Evolutionary conservation across 2,888 invertebrate genomes (phyloP), one percentile per base, ranked within the genome.

Genomic region (Melipona beecheii): DNA sequence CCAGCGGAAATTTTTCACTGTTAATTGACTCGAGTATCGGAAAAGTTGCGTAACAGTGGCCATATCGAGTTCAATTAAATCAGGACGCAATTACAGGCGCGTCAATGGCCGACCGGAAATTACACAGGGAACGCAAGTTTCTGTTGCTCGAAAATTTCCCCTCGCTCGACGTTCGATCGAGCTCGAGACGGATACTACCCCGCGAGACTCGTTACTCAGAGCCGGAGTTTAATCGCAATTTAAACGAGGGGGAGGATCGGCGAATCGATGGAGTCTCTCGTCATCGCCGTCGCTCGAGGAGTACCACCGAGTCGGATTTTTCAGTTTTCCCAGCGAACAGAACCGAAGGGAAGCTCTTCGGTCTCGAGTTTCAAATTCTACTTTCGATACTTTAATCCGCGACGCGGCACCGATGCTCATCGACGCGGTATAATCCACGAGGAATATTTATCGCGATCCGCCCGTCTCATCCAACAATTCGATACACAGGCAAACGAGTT

Each of bases 141-240:
- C 31, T 43, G 31, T 64, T 31, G 13, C 31, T 11, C 11, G 43
- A 17, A 27, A 60, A 58, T n/a, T 43, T 65, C 2, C 1, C 17
- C 13, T 1, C 21, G 15, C 15, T 43, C 2, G 6, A 49, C 43
- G 52, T 21, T 68, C 11, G 15, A 21, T 68, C 19, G 19, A 27
- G 24, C 50, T 68, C 68, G 19, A 50, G 24, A 21, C 9, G 5
- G 13, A 68, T 50, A 58, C 56, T 50, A 58, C 56, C 24, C 19
- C 62, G 11, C 43, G 49, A n/a, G 21, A 60, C 5, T 3, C 6
- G 31, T 43, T 27, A 54, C 52, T 36, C 69, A 4, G 27, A 56
- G 11, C 72, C 66, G 69, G 72, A 83, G 80, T 86, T 86, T 79
- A 83, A 90, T 88, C 85, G 81, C 71, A 74, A 79, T 66, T 77